A percentile compares a stretch with the other conserved stretches of the same genome.
These are phyloP conservation scores for Tachysurus vachellii DNA, from an alignment of 2,113 vertebrate species.

Conservation along the genomic window DNA sequence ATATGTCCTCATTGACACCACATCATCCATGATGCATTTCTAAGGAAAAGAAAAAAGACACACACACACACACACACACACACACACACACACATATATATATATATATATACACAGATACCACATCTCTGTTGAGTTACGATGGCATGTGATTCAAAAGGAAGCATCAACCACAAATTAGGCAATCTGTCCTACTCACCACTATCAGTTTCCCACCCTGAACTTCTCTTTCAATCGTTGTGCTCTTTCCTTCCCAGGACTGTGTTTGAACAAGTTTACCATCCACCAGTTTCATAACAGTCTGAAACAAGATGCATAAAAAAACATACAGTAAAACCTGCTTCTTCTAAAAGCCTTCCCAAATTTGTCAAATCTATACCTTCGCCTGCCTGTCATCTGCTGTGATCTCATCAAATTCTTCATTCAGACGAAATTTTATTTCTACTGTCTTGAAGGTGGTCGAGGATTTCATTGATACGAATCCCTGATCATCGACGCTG, in stretches of 20 bases:
- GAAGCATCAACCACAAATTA: neutral
- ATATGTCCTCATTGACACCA: conserved; percentile 80
- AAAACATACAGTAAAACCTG: neutral
- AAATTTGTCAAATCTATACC: conserved; percentile 61
- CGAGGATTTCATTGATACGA: conserved; percentile 75
- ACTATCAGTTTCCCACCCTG: conserved; percentile 76
- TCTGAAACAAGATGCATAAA: conserved; percentile 32
- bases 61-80: conserved; percentile 1
- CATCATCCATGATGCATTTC: conserved; percentile 83
- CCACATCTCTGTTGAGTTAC: neutral
- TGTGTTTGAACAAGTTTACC: conserved; percentile 77
- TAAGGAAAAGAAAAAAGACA: conserved; percentile 59
- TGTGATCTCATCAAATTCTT: conserved; percentile 83
- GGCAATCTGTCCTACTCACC: conserved; percentile 66
- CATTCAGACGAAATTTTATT: conserved; percentile 77
- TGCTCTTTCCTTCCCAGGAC: conserved; percentile 83
- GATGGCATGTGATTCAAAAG: neutral
- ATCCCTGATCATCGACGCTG: conserved; percentile 73
- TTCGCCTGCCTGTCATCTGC: conserved; percentile 80
- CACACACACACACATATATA: neutral
- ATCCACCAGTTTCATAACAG: conserved; percentile 57
- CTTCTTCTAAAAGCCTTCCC: neutral
- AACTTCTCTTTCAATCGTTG: conserved; percentile 77
- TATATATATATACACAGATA: neutral
- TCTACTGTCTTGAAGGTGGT: conserved; percentile 79